Percentiles rank a stretch among this genome's conserved stretches.
These are phyloP conservation scores for Ovibos moschatus DNA, from an alignment of 2,113 vertebrate species.

Conservation along the genomic window DNA sequence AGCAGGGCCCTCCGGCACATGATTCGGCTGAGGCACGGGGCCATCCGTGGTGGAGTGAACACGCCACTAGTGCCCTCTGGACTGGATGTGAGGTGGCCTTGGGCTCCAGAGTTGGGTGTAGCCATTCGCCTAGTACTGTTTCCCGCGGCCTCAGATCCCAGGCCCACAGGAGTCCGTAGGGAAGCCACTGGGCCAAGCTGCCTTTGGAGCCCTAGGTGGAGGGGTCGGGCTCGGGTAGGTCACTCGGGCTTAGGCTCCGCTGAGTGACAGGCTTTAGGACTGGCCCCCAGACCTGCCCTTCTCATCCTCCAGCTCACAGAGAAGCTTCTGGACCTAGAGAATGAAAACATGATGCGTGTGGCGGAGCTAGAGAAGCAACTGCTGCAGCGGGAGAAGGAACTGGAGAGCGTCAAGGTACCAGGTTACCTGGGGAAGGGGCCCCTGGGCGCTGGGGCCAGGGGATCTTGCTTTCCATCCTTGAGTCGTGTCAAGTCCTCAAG, in stretches of 20 bases:
- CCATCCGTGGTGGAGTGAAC: background rate
- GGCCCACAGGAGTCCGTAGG: background rate
- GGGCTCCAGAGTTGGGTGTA: background rate
- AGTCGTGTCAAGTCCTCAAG: background rate
- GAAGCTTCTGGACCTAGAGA: constrained; percentile 96
- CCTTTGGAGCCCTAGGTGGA: background rate
- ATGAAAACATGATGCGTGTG: constrained; percentile 97
- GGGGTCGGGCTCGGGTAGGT: fast-evolving
- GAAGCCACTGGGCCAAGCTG: background rate
- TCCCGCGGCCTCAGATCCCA: background rate
- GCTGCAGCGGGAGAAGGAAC: constrained; percentile 93
- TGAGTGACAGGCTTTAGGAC: background rate
- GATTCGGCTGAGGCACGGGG: background rate
- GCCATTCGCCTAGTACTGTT: background rate
- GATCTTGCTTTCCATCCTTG: background rate
- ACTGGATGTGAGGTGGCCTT: background rate
- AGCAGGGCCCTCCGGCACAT: background rate
- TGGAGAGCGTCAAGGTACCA: constrained; percentile 88
- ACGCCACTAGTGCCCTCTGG: background rate
- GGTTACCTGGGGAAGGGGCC: fast-evolving
- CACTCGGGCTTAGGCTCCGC: background rate
- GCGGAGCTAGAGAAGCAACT: constrained; percentile 95
- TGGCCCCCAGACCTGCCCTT: background rate
- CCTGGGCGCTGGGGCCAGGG: background rate
- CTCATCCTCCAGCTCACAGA: constrained; percentile 86